Conservation (phyloP, 2,888 invertebrate species). For the Xylophagus ater region DNA sequence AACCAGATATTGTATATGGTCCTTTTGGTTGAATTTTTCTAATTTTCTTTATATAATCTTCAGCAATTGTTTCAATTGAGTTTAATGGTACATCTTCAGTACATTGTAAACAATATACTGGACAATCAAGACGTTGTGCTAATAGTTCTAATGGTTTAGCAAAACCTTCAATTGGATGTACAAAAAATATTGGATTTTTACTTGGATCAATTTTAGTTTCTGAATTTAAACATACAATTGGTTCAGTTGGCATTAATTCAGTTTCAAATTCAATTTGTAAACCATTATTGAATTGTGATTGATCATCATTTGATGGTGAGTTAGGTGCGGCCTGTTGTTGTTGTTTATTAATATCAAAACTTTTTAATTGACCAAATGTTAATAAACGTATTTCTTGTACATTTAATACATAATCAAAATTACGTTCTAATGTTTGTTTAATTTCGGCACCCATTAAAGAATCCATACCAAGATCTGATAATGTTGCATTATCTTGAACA, state of each 20-base stretch:
- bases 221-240: conserved; percentile 55
- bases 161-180: conserved; percentile 84
- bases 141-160: conserved; percentile 58
- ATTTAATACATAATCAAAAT: conserved; percentile 80
- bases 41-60: conserved; percentile 60
- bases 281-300: conserved; percentile 36
- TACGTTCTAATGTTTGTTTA: conserved; percentile 87
- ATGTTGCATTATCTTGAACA: conserved; percentile 60
- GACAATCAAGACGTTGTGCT: conserved; percentile 58
- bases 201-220: conserved; percentile 39
- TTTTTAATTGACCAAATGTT: conserved; percentile 63
- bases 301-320: conserved; percentile 21
- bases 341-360: too few species aligned
- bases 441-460: conserved; percentile 99
- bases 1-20: conserved; percentile 83
- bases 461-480: conserved; percentile 96
- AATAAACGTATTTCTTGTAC: conserved; percentile 83
- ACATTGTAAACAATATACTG: conserved; percentile 86
- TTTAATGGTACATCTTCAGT: conserved; percentile 61
- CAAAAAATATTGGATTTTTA: conserved; percentile 49
- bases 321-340: conserved; percentile 21
- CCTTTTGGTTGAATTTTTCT: conserved; percentile 64
- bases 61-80: conserved; percentile 60
- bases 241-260: conserved; percentile 65
- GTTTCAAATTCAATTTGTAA: conserved; percentile 46